These are phyloP conservation scores for Conomelus anceps DNA, from an alignment of 2,888 invertebrate genomes.

Conservation along the genomic window DNA sequence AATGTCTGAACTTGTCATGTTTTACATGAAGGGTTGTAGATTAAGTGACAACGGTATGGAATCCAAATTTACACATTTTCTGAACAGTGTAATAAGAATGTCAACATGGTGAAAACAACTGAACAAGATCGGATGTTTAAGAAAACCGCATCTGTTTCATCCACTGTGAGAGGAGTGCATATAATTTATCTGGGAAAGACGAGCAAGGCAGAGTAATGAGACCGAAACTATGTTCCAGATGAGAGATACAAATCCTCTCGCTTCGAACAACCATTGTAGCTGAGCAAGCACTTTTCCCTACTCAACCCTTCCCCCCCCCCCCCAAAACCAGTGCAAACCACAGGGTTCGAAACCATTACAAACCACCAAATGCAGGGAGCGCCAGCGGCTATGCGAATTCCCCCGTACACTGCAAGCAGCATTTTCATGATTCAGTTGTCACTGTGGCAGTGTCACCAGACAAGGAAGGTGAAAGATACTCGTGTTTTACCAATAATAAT, in stretches of 20 bases:
- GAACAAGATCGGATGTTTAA: neutral
- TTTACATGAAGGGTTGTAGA: too few species aligned
- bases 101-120: neutral
- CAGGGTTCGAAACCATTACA: neutral
- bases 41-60: neutral
- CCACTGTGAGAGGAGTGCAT: neutral
- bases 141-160: neutral
- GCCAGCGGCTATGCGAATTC: neutral
- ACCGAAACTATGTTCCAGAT: neutral
- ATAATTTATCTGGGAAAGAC: neutral
- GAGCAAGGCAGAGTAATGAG: neutral
- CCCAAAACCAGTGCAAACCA: too few species aligned
- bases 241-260: neutral
- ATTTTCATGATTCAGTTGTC: neutral
- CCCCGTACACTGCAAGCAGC: neutral
- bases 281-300: neutral
- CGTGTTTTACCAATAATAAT: neutral
- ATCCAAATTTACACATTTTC: neutral
- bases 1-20: too few species aligned
- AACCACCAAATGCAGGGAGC: neutral
- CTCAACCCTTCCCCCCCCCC: neutral
- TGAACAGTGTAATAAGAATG: neutral
- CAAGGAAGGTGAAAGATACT: neutral
- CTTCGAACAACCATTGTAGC: neutral
- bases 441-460: neutral